Evolutionary conservation across 2,888 invertebrate species (phyloP).

Genomic region (Cryptosula pallasiana): DNA sequence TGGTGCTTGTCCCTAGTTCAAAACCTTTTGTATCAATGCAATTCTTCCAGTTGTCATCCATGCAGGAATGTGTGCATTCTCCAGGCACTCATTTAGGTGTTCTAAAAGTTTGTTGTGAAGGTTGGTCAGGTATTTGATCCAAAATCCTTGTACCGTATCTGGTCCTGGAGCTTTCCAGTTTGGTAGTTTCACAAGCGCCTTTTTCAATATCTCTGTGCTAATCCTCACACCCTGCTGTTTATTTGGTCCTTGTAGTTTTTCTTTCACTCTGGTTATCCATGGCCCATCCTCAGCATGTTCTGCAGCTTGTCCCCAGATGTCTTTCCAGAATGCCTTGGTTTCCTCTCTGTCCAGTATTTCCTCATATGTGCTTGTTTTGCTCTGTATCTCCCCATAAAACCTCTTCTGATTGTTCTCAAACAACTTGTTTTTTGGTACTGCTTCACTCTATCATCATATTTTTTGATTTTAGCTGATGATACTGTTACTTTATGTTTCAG

Average conservation of each 20-base stretch:
- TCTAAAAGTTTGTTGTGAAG: background rate
- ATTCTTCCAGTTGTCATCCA: constrained; percentile 11
- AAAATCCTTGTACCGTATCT: background rate
- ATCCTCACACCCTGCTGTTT: background rate
- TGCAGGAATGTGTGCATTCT: background rate
- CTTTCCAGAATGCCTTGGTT: too few relatives aligned
- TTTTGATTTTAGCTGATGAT: background rate
- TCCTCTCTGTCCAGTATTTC: too few relatives aligned
- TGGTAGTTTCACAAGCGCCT: background rate
- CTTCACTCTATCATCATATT: background rate
- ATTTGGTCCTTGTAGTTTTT: background rate
- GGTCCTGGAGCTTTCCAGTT: constrained; percentile 7
- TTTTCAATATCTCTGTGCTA: background rate
- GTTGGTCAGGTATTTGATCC: constrained; percentile 15
- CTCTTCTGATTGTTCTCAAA: too few relatives aligned
- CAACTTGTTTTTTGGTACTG: background rate
- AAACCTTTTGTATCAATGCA: background rate
- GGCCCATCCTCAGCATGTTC: background rate
- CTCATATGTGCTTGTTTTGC: background rate
- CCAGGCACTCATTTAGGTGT: constrained; percentile 13
- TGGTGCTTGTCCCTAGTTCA: background rate
- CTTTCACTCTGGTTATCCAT: too few relatives aligned
- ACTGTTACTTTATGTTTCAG: background rate
- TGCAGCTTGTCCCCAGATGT: background rate
- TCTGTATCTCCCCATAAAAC: background rate